phyloP scores from a whole-genome alignment of 2,113 vertebrate species.

The Mesoclemmys tuberculata region DNA sequence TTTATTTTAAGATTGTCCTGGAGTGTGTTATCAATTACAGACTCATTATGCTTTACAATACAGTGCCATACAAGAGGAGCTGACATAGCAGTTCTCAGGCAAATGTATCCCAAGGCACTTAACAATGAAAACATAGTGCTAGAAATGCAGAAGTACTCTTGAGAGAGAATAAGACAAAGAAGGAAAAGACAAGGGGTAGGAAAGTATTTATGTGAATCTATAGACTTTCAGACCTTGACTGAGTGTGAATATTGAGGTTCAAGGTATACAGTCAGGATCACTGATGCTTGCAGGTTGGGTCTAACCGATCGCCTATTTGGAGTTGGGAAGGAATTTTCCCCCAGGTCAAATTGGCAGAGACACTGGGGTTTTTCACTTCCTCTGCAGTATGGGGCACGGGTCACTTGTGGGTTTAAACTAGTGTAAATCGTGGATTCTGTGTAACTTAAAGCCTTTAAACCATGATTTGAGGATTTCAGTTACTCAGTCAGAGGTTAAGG shows the following conservation, averaged over 20 bases:
- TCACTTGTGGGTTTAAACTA: neutral
- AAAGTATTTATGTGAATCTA: neutral
- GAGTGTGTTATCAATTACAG: neutral
- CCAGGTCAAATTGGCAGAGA: neutral
- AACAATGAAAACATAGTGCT: neutral
- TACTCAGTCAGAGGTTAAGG: neutral
- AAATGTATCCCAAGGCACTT: neutral
- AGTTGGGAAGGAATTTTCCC: neutral
- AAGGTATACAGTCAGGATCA: neutral
- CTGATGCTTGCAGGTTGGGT: rapidly evolving
- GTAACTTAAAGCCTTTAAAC: neutral
- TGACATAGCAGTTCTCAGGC: rapidly evolving
- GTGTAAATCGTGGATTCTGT: neutral
- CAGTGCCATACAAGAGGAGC: neutral
- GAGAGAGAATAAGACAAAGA: neutral
- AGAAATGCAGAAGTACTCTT: neutral
- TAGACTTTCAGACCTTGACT: rapidly evolving
- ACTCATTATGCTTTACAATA: rapidly evolving
- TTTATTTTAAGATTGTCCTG: neutral
- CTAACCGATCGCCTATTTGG: neutral
- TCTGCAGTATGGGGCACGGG: neutral
- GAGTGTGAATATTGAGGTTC: neutral
- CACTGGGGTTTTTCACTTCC: neutral
- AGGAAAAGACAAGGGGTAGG: neutral
- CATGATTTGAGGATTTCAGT: neutral